These are phyloP conservation scores for Oenanthe oenanthe DNA, from an alignment of 2,113 vertebrate species.

Conservation along the genomic window DNA sequence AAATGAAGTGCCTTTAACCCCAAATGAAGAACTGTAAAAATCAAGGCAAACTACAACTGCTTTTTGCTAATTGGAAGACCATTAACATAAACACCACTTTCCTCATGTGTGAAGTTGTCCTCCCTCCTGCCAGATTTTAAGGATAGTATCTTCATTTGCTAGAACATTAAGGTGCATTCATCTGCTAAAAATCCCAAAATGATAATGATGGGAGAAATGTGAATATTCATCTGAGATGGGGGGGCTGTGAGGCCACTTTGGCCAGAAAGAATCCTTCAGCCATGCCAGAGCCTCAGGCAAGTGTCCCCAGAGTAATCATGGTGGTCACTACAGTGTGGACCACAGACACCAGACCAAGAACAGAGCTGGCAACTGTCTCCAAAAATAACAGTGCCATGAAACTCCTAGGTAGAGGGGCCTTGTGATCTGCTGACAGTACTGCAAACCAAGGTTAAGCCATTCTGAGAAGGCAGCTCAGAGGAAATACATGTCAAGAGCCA, in stretches of 20 bases:
- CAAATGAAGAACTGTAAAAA: constrained; percentile 4
- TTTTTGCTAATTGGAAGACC: constrained; percentile 30
- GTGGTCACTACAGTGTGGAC: not conserved
- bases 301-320: not conserved
- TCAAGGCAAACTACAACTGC: not conserved
- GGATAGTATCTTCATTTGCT: not conserved
- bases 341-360: not conserved
- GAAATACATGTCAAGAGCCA: not conserved
- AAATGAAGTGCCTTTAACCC: not conserved
- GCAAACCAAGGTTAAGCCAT: not conserved
- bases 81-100: not conserved
- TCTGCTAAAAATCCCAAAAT: not conserved
- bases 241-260: accelerated
- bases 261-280: not conserved
- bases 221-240: not conserved
- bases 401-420: not conserved
- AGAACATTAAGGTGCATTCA: not conserved
- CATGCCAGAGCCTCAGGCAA: not conserved
- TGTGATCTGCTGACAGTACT: not conserved
- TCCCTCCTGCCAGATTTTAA: not conserved
- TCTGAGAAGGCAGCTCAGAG: not conserved
- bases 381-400: not conserved
- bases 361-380: not conserved
- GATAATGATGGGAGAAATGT: not conserved
- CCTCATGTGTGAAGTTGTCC: not conserved